These are phyloP conservation scores for Phalanger gymnotis DNA, from an alignment of 2,797 vertebrate species.

Conservation along the genomic window DNA sequence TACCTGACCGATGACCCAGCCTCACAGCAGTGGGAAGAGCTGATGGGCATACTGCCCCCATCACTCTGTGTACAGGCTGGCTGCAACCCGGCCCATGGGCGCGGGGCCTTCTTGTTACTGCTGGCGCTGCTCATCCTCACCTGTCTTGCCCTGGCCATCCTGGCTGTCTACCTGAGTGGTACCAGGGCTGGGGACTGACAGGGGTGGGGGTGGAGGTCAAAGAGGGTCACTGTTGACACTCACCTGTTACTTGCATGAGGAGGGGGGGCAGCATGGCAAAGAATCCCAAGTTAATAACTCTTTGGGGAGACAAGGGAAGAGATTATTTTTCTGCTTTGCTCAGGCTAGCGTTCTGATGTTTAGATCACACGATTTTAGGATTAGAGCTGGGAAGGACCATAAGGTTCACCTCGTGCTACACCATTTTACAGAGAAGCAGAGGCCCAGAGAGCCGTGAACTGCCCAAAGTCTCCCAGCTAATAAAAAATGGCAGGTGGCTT, in stretches of 20 bases:
- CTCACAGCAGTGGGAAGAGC: slow-evolving; percentile 46
- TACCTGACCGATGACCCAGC: slow-evolving; percentile 56
- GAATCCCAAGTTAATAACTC: not conserved
- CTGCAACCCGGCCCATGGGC: slow-evolving; percentile 81
- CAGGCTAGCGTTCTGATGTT: not conserved
- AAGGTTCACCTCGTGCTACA: not conserved
- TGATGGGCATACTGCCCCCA: slow-evolving; percentile 59
- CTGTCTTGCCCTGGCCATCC: slow-evolving; percentile 84
- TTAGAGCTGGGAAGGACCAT: not conserved
- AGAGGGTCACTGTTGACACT: not conserved
- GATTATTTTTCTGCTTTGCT: too few relatives aligned
- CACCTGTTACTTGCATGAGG: accelerated
- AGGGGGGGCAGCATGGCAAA: not conserved
- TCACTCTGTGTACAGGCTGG: slow-evolving; percentile 71
- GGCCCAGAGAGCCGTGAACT: not conserved
- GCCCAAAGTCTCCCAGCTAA: not conserved
- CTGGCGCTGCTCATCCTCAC: slow-evolving; percentile 87
- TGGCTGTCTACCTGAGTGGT: slow-evolving; percentile 87
- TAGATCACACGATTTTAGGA: not conserved
- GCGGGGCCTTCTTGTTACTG: slow-evolving; percentile 84
- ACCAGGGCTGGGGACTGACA: not conserved
- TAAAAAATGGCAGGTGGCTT: not conserved
- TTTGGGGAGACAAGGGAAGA: not conserved
- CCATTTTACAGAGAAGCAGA: not conserved
- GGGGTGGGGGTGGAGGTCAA: not conserved